phyloP scores from a whole-genome alignment of 2,888 invertebrate genomes.

The Anarsia innoxiella region DNA sequence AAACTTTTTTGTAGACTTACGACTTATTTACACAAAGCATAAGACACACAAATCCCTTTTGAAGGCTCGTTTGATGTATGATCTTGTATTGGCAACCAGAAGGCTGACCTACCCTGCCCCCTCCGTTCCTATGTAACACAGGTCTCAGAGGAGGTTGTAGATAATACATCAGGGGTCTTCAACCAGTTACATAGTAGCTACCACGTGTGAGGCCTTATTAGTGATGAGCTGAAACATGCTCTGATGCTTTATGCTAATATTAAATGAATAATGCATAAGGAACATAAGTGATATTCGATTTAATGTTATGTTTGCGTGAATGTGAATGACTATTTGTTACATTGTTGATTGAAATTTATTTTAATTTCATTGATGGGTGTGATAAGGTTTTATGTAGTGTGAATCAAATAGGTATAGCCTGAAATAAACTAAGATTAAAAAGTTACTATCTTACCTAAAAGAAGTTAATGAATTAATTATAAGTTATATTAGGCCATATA shows the following conservation, averaged over 20 bases:
- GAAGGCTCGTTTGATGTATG: too few relatives aligned
- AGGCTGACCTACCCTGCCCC: conserved; percentile 6
- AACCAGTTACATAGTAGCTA: conserved; percentile 23
- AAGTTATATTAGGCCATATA: too few relatives aligned
- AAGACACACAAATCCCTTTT: too few relatives aligned
- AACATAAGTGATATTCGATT: conserved; percentile 13
- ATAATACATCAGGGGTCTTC: conserved; percentile 4
- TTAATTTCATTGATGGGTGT: too few relatives aligned
- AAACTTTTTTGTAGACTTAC: too few relatives aligned
- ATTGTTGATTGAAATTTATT: too few relatives aligned
- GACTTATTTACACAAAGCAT: too few relatives aligned
- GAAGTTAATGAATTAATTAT: too few relatives aligned
- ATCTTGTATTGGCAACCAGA: background rate
- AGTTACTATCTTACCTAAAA: too few relatives aligned
- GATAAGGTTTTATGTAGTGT: too few relatives aligned
- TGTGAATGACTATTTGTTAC: conserved; percentile 16
- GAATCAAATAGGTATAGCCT: too few relatives aligned
- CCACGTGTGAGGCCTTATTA: conserved; percentile 41
- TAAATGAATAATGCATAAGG: conserved; percentile 25
- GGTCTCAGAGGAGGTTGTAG: conserved; percentile 5
- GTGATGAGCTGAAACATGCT: conserved; percentile 32
- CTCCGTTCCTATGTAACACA: background rate
- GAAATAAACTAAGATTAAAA: too few relatives aligned
- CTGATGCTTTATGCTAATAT: conserved; percentile 22
- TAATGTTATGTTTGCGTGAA: conserved; percentile 20